Evolutionary conservation across 1,140 invertebrate genomes (phyloP).

Genomic region (Formica exsecta): DNA sequence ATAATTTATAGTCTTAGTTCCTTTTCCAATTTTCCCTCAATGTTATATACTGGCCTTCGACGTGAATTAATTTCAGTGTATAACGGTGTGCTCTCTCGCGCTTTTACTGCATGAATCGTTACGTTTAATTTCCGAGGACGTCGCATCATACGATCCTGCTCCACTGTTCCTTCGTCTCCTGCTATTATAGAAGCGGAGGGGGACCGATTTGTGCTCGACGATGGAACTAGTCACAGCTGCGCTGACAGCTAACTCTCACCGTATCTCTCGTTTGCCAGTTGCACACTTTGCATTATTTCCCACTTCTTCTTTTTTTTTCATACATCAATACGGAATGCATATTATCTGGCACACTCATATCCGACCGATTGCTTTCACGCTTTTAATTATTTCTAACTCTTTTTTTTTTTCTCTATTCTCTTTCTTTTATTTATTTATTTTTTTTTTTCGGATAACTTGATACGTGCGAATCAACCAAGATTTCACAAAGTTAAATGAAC

Average conservation of each 20-base stretch:
- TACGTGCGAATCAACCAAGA: neutral
- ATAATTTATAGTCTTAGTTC: neutral
- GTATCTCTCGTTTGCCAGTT: conserved; percentile 59
- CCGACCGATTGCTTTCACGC: conserved; percentile 46
- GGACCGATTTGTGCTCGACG: conserved; percentile 69
- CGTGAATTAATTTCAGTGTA: conserved; percentile 63
- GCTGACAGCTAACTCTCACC: conserved; percentile 39
- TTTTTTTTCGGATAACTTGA: neutral
- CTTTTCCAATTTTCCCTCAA: conserved; percentile 11
- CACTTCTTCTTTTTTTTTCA: conserved; percentile 43
- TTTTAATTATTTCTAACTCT: conserved; percentile 65
- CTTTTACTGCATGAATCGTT: conserved; percentile 67
- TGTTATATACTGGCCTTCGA: conserved; percentile 15
- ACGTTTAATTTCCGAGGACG: conserved; percentile 73
- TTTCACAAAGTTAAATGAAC: conserved; percentile 16
- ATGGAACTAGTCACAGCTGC: conserved; percentile 72
- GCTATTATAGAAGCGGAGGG: conserved; percentile 64
- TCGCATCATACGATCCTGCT: conserved; percentile 60
- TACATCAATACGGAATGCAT: conserved; percentile 60
- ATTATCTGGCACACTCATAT: conserved; percentile 57
- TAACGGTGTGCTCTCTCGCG: conserved; percentile 50
- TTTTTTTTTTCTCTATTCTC: neutral
- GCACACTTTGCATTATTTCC: conserved; percentile 63
- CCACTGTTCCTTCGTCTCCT: conserved; percentile 18
- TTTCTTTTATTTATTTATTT: neutral